A percentile compares a stretch with the other conserved stretches of the same genome.
Evolutionary conservation across 2,797 vertebrate genomes (phyloP).

Genomic region (Strix occidentalis): DNA sequence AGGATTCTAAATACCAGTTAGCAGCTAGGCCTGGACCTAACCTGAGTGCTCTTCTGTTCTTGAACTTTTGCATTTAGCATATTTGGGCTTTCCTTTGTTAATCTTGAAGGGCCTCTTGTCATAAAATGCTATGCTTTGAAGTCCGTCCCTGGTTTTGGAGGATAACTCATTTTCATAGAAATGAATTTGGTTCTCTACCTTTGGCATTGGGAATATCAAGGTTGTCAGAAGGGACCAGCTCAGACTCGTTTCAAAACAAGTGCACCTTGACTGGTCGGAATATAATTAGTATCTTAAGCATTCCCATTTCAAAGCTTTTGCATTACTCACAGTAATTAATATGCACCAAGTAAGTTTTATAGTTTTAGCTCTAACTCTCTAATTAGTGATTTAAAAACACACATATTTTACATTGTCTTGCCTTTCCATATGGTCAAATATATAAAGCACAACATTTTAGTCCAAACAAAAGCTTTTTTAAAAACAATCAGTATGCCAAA

Average conservation of each 20-base stretch:
- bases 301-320: constrained; percentile 58
- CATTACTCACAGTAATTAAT: constrained; percentile 69
- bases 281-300: constrained; percentile 59
- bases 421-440: not conserved
- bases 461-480: constrained; percentile 7
- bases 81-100: constrained; percentile 1
- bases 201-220: not conserved
- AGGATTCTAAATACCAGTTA: not conserved
- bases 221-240: constrained; percentile 51
- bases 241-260: constrained; percentile 58
- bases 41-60: not conserved
- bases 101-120: not conserved
- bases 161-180: not conserved
- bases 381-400: constrained; percentile 3
- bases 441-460: not conserved
- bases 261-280: constrained; percentile 39
- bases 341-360: constrained; percentile 47
- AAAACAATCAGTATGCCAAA: not conserved
- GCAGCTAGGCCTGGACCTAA: not conserved
- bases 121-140: not conserved
- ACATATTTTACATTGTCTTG: constrained; percentile 2
- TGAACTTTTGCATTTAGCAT: not conserved
- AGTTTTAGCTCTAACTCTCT: constrained; percentile 38
- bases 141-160: constrained; percentile 2
- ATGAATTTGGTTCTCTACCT: constrained; percentile 43